Evolutionary conservation across 2,888 invertebrate genomes (phyloP).

Genomic region (Petrolisthes manimaculis): DNA sequence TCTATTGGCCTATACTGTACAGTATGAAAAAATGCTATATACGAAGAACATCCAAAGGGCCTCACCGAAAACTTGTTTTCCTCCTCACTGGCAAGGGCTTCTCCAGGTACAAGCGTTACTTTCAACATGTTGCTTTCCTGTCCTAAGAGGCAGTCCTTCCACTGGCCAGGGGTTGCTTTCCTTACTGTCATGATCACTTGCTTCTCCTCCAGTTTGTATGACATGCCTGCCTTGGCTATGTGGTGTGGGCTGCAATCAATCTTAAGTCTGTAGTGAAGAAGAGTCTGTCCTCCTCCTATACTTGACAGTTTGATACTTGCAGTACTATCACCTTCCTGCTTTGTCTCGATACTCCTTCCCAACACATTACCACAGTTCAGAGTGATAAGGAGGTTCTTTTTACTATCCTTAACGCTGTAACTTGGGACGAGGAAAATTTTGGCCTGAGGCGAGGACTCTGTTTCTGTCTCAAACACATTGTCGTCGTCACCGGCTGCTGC

Average conservation of each 20-base stretch:
- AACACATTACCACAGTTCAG: constrained; percentile 44
- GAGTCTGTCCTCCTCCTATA: constrained; percentile 50
- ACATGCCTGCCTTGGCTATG: constrained; percentile 8
- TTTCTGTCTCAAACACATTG: constrained; percentile 20
- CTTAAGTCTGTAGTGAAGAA: constrained; percentile 33
- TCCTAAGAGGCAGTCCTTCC: constrained; percentile 31
- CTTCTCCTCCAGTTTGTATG: background rate
- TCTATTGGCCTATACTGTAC: too few relatives aligned
- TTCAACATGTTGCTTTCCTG: background rate
- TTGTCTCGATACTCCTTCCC: constrained; percentile 23
- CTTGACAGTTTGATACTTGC: constrained; percentile 29
- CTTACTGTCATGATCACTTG: constrained; percentile 23
- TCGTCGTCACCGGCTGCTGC: constrained; percentile 25
- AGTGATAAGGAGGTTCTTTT: constrained; percentile 10
- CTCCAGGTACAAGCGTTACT: background rate
- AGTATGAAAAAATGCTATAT: too few relatives aligned
- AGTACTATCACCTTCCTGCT: constrained; percentile 8
- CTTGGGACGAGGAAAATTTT: constrained; percentile 20
- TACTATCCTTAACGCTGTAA: constrained; percentile 28
- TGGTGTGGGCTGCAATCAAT: constrained; percentile 3
- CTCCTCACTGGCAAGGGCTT: background rate
- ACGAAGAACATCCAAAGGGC: background rate
- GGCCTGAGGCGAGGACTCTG: too few relatives aligned
- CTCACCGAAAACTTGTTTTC: background rate
- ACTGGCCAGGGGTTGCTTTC: constrained; percentile 7